Evolutionary conservation across 2,888 invertebrate genomes (phyloP).

Genomic region (Autographa pulchrina): DNA sequence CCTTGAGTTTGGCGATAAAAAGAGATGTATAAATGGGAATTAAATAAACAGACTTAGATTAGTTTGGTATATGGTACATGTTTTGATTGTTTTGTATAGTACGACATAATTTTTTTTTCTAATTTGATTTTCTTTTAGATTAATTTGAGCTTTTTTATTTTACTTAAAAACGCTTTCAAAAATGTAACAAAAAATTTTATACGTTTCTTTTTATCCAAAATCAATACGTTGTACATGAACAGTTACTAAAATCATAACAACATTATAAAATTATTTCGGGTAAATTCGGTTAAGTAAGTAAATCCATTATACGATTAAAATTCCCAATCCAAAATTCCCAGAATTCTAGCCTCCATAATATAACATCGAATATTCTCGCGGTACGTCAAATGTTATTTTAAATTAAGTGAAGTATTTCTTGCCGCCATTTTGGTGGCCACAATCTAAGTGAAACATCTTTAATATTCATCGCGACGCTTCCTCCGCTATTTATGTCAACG

Average conservation of each 20-base stretch:
- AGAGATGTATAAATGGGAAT: not conserved
- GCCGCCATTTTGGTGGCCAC: conserved; percentile 27
- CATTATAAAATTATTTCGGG: no score
- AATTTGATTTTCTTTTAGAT: no score
- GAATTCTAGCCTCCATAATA: not conserved
- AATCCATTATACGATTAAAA: not conserved
- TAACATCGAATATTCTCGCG: conserved; percentile 4
- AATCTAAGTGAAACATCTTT: conserved; percentile 60
- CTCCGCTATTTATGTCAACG: conserved; percentile 64
- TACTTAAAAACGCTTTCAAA: no score
- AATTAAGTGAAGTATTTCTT: not conserved
- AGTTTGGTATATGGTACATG: no score
- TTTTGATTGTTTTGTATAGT: no score
- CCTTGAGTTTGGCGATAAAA: conserved; percentile 22
- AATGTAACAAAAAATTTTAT: no score
- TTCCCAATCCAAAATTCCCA: not conserved
- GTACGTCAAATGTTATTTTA: conserved; percentile 3
- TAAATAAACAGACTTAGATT: not conserved
- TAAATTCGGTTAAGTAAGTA: no score
- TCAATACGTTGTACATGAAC: no score
- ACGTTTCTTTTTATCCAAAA: no score
- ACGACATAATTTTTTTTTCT: no score
- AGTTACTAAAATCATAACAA: no score
- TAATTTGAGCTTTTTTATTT: no score
- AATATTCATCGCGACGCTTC: conserved; percentile 65